These are phyloP conservation scores for Chironomus tepperi DNA, from an alignment of 1,140 invertebrate species.

Conservation along the genomic window DNA sequence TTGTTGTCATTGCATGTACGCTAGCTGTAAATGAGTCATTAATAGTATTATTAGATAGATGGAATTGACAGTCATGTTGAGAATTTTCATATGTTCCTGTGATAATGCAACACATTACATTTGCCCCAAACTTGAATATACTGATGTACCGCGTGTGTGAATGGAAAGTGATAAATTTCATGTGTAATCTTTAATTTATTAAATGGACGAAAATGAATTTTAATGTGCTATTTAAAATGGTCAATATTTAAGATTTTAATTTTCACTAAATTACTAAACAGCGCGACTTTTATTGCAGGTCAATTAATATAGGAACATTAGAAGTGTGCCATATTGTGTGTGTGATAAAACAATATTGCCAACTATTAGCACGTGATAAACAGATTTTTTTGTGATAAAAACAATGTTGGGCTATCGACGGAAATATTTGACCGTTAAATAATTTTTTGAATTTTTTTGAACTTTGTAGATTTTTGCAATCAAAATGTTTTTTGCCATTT, in stretches of 20 bases:
- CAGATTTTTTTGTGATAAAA: neutral
- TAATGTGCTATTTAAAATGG: neutral
- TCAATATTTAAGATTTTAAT: conserved; percentile 22
- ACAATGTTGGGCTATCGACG: too few species aligned
- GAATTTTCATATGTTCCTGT: conserved; percentile 13
- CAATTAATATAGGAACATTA: conserved; percentile 20
- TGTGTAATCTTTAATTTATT: conserved; percentile 21
- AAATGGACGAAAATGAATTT: conserved; percentile 19
- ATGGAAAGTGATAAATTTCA: conserved; percentile 24
- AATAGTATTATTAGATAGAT: neutral
- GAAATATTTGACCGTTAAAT: too few species aligned
- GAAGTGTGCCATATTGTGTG: neutral
- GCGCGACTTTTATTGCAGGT: neutral
- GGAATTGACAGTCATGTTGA: neutral
- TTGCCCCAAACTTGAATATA: neutral
- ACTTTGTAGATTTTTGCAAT: too few species aligned
- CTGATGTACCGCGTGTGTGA: neutral
- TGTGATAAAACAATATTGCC: conserved; percentile 5
- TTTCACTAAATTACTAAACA: conserved; percentile 22
- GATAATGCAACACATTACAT: neutral
- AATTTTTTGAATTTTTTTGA: too few species aligned
- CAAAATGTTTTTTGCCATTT: too few species aligned
- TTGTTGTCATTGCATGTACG: neutral
- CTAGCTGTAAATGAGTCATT: neutral
- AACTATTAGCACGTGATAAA: neutral